Conservation (phyloP, 2,888 invertebrate species). For the Flexamia atlantica region DNA sequence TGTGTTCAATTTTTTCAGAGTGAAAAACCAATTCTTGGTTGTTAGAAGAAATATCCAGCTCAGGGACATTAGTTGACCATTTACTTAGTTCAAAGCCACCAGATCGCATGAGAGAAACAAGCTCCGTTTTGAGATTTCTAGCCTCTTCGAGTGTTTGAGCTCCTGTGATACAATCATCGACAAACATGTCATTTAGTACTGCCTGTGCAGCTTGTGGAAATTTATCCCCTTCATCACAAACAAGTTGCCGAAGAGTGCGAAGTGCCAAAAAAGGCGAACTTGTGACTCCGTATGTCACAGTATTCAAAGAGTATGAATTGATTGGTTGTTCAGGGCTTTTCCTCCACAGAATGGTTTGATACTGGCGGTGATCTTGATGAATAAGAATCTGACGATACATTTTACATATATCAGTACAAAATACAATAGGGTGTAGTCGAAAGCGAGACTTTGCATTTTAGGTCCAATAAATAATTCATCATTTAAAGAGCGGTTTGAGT, state of each 20-base stretch:
- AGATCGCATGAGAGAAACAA: neutral
- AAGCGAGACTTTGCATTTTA: neutral
- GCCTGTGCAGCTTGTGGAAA: neutral
- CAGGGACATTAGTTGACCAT: conserved; percentile 43
- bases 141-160: neutral
- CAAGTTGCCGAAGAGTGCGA: neutral
- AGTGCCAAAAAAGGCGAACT: neutral
- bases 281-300: neutral
- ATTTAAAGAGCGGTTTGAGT: neutral
- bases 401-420: neutral
- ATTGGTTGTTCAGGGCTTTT: neutral
- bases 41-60: neutral
- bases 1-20: too few species aligned
- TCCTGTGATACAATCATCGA: neutral
- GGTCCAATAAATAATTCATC: neutral
- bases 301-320: neutral
- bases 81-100: conserved; percentile 60
- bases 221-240: neutral
- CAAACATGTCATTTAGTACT: neutral
- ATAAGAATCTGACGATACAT: neutral
- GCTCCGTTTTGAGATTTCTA: neutral
- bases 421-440: neutral
- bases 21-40: neutral
- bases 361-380: neutral
- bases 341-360: neutral